Evolutionary conservation across 2,113 vertebrate species (phyloP).

Genomic region (Genyomyrus donnyi): DNA sequence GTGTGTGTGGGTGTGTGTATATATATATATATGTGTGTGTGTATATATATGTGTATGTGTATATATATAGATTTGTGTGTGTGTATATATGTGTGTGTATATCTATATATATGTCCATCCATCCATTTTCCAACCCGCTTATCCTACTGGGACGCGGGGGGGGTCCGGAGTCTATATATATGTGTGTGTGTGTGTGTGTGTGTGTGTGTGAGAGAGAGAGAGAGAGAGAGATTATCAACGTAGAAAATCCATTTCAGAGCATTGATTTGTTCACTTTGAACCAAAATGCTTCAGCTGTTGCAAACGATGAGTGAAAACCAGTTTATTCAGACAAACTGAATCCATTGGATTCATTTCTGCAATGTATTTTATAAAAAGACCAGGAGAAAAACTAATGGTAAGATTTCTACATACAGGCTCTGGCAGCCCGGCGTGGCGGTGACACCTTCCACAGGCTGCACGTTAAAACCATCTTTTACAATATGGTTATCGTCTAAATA

Average conservation of each 20-base stretch:
- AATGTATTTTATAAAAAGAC: background rate
- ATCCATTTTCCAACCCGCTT: no score
- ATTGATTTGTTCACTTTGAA: background rate
- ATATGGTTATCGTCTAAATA: background rate
- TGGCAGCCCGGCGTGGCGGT: background rate
- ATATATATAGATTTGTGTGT: no score
- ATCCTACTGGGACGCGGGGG: no score
- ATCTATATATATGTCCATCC: no score
- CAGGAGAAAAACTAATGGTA: background rate
- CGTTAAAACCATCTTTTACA: background rate
- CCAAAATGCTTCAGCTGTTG: background rate
- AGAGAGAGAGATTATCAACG: background rate
- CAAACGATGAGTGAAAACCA: background rate
- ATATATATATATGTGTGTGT: no score
- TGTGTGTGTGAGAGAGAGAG: no score
- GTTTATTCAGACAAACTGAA: background rate
- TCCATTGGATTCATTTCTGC: background rate
- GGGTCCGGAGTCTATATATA: no score
- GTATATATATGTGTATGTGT: no score
- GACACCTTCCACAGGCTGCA: background rate
- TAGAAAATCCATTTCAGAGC: background rate
- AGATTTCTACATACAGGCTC: background rate
- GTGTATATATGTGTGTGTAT: no score
- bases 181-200: no score
- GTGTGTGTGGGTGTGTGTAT: no score